A percentile compares a stretch with the other conserved stretches of the same genome.
These are phyloP conservation scores for Lasiommata megera DNA, from an alignment of 2,888 invertebrate genomes.

Conservation along the genomic window DNA sequence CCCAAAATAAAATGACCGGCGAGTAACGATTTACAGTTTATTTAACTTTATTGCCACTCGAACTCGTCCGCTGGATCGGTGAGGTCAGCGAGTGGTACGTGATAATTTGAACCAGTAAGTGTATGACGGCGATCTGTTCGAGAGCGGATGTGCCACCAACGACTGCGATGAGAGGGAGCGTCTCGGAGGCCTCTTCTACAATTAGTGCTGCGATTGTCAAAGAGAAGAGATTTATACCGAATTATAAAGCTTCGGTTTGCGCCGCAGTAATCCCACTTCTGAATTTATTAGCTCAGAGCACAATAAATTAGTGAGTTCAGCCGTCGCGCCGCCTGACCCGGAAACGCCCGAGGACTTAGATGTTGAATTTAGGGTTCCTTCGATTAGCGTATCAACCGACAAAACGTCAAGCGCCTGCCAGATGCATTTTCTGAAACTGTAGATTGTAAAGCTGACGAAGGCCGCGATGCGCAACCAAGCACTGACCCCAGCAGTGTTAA, in stretches of 20 bases:
- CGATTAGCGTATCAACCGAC: not conserved
- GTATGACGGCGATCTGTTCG: too few relatives aligned
- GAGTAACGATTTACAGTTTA: constrained; percentile 58
- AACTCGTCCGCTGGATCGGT: too few relatives aligned
- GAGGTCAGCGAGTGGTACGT: not conserved
- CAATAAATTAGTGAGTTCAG: constrained; percentile 76
- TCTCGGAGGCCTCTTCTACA: constrained; percentile 18
- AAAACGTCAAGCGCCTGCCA: not conserved
- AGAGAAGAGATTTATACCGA: constrained; percentile 68
- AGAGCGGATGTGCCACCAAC: too few relatives aligned
- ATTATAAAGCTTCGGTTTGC: constrained; percentile 75
- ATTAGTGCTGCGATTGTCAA: constrained; percentile 42
- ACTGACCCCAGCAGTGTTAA: too few relatives aligned
- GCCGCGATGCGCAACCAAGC: too few relatives aligned
- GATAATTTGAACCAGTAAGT: not conserved
- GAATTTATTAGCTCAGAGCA: constrained; percentile 77
- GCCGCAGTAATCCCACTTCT: constrained; percentile 73
- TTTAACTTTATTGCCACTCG: constrained; percentile 34
- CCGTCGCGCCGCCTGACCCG: constrained; percentile 71
- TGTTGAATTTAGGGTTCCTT: constrained; percentile 55
- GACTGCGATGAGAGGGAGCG: too few relatives aligned
- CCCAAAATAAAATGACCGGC: constrained; percentile 55
- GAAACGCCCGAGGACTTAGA: constrained; percentile 61
- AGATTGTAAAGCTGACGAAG: too few relatives aligned
- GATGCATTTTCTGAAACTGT: constrained; percentile 19